Conservation (phyloP, 2,797 vertebrate species). For the Ammospiza maritima region DNA sequence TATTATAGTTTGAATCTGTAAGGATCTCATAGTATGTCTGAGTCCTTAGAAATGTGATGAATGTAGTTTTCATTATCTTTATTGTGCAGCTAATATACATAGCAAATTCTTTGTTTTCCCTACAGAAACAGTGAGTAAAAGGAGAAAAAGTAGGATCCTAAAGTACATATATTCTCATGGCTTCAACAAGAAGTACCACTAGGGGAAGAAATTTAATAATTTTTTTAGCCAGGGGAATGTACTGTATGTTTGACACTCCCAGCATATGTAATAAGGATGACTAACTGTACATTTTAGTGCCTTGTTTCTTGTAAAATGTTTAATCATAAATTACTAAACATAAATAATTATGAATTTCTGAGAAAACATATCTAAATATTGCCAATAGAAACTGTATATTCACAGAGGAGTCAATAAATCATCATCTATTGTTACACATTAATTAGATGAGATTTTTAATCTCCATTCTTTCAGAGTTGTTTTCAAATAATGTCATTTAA, state of each 20-base stretch:
- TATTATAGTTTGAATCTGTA: not conserved
- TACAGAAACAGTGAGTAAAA: not conserved
- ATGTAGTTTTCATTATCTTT: not conserved
- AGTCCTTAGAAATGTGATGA: not conserved
- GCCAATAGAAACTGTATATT: constrained; percentile 55
- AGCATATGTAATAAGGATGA: not conserved
- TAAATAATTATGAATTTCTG: constrained; percentile 47
- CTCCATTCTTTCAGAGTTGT: constrained; percentile 2
- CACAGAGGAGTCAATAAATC: constrained; percentile 59
- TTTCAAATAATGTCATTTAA: constrained; percentile 22
- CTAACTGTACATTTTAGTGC: constrained; percentile 65
- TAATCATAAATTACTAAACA: constrained; percentile 52
- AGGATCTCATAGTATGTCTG: not conserved
- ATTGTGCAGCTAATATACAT: not conserved
- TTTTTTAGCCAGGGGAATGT: not conserved
- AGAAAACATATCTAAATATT: constrained; percentile 59
- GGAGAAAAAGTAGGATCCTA: not conserved
- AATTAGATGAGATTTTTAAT: not conserved
- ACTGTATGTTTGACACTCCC: not conserved
- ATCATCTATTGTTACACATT: constrained; percentile 12
- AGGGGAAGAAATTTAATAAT: not conserved
- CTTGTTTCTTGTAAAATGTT: constrained; percentile 66
- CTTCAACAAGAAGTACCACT: not conserved
- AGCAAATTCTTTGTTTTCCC: not conserved
- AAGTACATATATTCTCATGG: not conserved